Base-by-base conservation (phyloP, 2,113 vertebrate species). In the Brachionichthys hirsutus region DNA sequence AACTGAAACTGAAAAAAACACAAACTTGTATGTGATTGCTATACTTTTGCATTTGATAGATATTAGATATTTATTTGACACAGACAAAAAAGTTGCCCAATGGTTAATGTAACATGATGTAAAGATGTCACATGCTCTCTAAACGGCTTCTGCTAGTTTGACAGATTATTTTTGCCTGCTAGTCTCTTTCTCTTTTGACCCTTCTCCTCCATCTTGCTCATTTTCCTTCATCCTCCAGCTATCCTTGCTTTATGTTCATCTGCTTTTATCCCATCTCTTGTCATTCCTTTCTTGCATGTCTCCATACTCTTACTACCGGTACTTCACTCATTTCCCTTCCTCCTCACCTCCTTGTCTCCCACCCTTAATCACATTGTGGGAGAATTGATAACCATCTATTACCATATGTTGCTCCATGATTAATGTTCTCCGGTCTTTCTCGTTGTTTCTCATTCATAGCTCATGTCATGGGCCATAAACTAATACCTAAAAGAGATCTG, bases 381-480 rank as follows among this genome's bases (percentile, higher is more conserved):
- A 52, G 74, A 85, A 84, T 71, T 85, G 83, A 87, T 85, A 83
- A 77, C 85, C 81, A 50, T 87, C 82, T 80, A 85, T 87, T 87
- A 87, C 77, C 80, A 80, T 86, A 85, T 85, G 87, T 87, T 88
- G 81, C 86, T 80, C 72, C 63, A 54, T 85, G 88, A 90, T 90
- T 88, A 87, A 90, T 88, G 89, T 78, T 89, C 87, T 83, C 83
- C 75, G 75, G 78, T 85, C 84, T 83, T 76, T 85, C 83, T 86
- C 88, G 79, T 90, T 90, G 89, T 90, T 91, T 92, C 92, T 91
- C 91, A 90, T 88, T 88, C 93, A 87, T 93, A 95, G 95, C 93
- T 94, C 95, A 97, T 98, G 94, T 96, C 95, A 97, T 94, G 95
- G 92, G 90, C 94, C 96, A 98, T 98, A 96, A 98, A 98, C 92